These are phyloP conservation scores for Phyllostomus discolor DNA, from an alignment of 2,113 vertebrate genomes.

Conservation along the genomic window DNA sequence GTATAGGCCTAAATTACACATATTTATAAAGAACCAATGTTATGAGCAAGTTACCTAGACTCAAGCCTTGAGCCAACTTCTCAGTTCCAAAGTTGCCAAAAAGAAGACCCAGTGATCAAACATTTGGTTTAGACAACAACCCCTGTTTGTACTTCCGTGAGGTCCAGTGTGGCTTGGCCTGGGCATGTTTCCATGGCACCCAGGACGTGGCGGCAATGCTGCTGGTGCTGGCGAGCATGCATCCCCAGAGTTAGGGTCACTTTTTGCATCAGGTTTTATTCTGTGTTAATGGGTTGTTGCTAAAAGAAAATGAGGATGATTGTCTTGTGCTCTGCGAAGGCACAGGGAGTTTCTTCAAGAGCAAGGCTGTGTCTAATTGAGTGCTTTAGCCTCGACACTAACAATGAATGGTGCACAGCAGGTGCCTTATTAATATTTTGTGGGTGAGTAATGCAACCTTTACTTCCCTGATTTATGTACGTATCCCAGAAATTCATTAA, in stretches of 20 bases:
- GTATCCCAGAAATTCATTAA: constrained; percentile 15
- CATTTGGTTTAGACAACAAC: neutral
- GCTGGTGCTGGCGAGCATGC: rapidly evolving
- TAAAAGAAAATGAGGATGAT: neutral
- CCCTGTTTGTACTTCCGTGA: neutral
- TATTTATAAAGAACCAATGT: neutral
- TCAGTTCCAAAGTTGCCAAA: neutral
- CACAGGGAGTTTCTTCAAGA: neutral
- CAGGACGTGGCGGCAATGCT: rapidly evolving
- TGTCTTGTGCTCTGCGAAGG: neutral
- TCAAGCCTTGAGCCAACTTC: neutral
- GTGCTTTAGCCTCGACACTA: neutral
- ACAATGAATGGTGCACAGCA: neutral
- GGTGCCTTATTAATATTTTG: neutral
- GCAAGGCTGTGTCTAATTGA: neutral
- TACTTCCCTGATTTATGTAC: neutral
- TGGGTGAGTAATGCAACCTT: neutral
- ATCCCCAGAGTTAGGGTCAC: neutral
- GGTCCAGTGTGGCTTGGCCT: neutral
- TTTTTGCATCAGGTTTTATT: neutral
- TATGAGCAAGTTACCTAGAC: neutral
- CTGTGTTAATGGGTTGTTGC: neutral
- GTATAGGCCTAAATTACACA: neutral
- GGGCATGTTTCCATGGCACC: rapidly evolving
- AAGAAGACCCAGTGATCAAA: neutral